Base-by-base conservation (phyloP, 2,797 vertebrate species). In the Nannoperca australis region DNA sequence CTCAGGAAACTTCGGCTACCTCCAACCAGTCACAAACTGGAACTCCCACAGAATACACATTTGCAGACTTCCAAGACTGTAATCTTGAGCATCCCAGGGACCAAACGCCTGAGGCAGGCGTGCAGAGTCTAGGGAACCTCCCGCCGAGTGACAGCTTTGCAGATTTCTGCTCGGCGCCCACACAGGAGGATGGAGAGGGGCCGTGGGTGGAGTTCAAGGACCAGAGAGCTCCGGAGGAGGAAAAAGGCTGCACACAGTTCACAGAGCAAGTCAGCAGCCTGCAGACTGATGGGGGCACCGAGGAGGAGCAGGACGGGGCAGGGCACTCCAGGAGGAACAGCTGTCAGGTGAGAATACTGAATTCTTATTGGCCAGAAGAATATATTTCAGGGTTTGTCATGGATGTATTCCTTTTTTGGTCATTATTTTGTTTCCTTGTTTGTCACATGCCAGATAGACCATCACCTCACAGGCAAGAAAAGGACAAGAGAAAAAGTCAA, bases 61-160 rank as follows among this genome's bases (percentile, higher is more conserved):
- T 81, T 61, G 63, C 85, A 56, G 86, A 82, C 66, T 88, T 85
- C 66, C 61, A 18, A 27, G 68, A 77, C 34, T 32, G 70, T 14
- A 13, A 40, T 20, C 45, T n/a, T 12, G 78, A 83, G 63, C 68
- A 11, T 59, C 74, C 67, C 50, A 60, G 38, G 42, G 65, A 76
- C 20, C 54, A 88, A 34, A 67, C 24, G 18, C 70, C 61, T 15
- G 81, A 82, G 2, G 55, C 58, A 59, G 84, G 15, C 40, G 89
- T 73, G 62, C 74, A 14, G 54, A 73, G 90, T 73, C 86, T 89
- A 8, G 91, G 83, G 79, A 91, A 85, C 90, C 96, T 97, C 87
- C 96, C 96, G 53, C 95, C 95, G 30, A 96, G 95, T 0, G 97
- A 99, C 54, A 97, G 98, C 90, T 99, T 99, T 94, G 97, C 98